A percentile compares a stretch with the other conserved stretches of the same genome.
phyloP scores from a whole-genome alignment of 2,888 invertebrate genomes.

The Carcina quercana region DNA sequence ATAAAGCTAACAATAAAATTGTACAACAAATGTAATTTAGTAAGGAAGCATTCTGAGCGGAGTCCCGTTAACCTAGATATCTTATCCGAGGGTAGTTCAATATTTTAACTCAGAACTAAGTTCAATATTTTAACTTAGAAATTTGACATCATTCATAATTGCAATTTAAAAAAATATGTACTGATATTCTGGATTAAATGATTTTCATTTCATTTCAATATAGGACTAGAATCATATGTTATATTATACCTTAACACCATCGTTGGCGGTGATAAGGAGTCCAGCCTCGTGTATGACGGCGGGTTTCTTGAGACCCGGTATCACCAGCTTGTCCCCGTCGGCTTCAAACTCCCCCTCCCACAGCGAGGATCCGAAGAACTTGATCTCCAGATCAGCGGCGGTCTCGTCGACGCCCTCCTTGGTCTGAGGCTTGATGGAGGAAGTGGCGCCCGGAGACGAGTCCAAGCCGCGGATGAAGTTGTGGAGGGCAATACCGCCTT shows the following conservation, averaged over 20 bases:
- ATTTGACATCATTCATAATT: too few species aligned
- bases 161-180: too few species aligned
- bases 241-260: slow-evolving; percentile 79
- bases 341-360: slow-evolving; percentile 75
- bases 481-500: slow-evolving; percentile 84
- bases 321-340: slow-evolving; percentile 71
- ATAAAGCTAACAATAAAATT: too few species aligned
- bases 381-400: slow-evolving; percentile 42
- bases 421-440: slow-evolving; percentile 55
- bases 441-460: slow-evolving; percentile 94
- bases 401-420: slow-evolving; percentile 49
- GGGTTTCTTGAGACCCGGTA: slow-evolving; percentile 76
- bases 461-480: slow-evolving; percentile 96
- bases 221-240: too few species aligned
- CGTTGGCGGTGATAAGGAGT: slow-evolving; percentile 85
- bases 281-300: slow-evolving; percentile 87
- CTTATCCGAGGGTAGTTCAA: too few species aligned
- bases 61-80: too few species aligned
- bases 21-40: too few species aligned
- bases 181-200: too few species aligned
- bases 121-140: too few species aligned
- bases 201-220: too few species aligned
- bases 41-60: too few species aligned
- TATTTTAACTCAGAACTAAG: too few species aligned
- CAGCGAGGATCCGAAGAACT: slow-evolving; percentile 86